Percentiles rank a stretch among this genome's conserved stretches.
Conservation (phyloP, 2,113 vertebrate genomes). For the Sinocyclocheilus maitianheensis region DNA sequence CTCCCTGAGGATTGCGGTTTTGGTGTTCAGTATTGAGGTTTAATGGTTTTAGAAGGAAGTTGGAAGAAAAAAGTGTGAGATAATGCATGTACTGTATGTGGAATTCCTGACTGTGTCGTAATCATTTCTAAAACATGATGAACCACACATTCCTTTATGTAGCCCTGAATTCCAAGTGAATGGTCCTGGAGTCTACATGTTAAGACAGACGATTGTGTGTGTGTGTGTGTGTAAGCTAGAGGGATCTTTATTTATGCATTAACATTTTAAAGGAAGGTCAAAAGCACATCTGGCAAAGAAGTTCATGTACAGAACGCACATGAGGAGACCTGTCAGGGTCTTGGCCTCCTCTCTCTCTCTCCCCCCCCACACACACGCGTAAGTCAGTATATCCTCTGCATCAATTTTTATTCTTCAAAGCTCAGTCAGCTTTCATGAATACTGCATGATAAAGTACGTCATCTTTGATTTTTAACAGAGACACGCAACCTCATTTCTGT, state of each 20-base stretch:
- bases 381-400: conserved; percentile 33
- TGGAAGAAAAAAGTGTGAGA: conserved; percentile 24
- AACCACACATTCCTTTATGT: conserved; percentile 15
- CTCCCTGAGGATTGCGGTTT: conserved; percentile 14
- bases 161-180: neutral
- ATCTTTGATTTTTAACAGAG: neutral
- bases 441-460: conserved; percentile 19
- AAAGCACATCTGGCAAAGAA: conserved; percentile 46
- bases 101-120: conserved; percentile 27
- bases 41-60: conserved; percentile 36
- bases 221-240: neutral
- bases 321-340: conserved; percentile 39
- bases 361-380: neutral
- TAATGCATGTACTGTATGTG: conserved; percentile 9
- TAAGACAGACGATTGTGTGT: neutral
- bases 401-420: conserved; percentile 34
- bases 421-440: conserved; percentile 48
- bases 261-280: conserved; percentile 61
- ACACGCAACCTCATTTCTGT: neutral
- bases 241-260: conserved; percentile 51
- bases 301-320: conserved; percentile 39
- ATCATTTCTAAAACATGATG: neutral
- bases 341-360: neutral
- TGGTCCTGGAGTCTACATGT: neutral
- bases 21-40: conserved; percentile 20